phyloP scores from a whole-genome alignment of 2,888 invertebrate genomes.

The Zeuzera pyrina region DNA sequence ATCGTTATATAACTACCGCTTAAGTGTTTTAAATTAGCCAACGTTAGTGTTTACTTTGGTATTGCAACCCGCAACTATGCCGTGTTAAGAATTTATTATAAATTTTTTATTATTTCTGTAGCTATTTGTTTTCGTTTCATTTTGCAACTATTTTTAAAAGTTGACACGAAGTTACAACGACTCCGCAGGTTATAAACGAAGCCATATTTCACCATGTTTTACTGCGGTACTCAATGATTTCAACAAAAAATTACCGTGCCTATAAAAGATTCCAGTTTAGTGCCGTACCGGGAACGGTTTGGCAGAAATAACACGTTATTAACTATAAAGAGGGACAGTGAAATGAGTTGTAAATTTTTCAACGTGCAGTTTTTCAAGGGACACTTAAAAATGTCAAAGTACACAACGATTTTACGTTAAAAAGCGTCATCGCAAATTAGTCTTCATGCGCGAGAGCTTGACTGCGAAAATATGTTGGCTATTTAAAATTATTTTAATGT shows the following conservation, averaged over 20 bases:
- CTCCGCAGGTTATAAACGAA: conserved; percentile 8
- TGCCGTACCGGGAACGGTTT: conserved; percentile 27
- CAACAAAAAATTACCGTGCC: conserved; percentile 25
- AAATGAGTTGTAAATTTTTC: conserved; percentile 38
- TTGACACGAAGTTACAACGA: too few species aligned
- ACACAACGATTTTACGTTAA: too few species aligned
- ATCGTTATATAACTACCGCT: conserved; percentile 42
- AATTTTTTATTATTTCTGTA: too few species aligned
- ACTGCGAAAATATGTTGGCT: conserved; percentile 20
- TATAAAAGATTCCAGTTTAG: conserved; percentile 36
- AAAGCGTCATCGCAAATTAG: conserved; percentile 1
- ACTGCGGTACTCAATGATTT: conserved; percentile 20
- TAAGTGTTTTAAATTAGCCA: conserved; percentile 48
- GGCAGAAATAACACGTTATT: conserved; percentile 32
- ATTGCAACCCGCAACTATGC: conserved; percentile 13
- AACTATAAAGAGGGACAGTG: conserved; percentile 27
- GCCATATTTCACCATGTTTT: conserved; percentile 32
- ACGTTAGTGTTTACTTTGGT: conserved; percentile 19
- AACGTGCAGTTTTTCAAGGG: too few species aligned
- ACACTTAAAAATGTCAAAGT: too few species aligned
- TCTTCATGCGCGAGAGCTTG: conserved; percentile 18
- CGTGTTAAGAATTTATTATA: too few species aligned
- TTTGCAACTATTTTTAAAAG: too few species aligned
- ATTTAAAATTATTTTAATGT: conserved; percentile 34
- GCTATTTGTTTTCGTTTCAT: too few species aligned